Conservation (phyloP, 2,888 invertebrate species). For the Harpagoxenus sublaevis region DNA sequence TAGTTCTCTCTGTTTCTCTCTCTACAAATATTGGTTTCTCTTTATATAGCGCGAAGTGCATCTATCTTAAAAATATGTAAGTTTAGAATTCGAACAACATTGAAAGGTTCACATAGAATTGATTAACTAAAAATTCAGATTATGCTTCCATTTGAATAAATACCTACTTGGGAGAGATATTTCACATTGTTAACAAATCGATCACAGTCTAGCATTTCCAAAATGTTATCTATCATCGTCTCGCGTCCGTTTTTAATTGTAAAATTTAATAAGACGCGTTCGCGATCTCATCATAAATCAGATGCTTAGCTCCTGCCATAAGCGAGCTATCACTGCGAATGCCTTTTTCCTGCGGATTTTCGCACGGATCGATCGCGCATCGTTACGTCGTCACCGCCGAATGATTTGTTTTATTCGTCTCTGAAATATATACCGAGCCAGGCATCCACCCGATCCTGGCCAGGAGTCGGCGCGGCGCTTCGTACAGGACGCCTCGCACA, state of each 20-base stretch:
- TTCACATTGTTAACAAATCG: not conserved
- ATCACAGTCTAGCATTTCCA: not conserved
- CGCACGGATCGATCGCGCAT: constrained; percentile 63
- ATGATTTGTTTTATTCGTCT: constrained; percentile 75
- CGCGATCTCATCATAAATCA: constrained; percentile 11
- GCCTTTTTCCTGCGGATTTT: constrained; percentile 36
- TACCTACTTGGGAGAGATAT: not conserved
- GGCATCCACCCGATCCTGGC: constrained; percentile 59
- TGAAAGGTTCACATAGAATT: not conserved
- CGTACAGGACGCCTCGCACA: constrained; percentile 81
- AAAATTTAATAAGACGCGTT: not conserved
- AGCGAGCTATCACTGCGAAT: constrained; percentile 22
- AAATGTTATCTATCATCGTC: not conserved
- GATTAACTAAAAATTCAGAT: not conserved
- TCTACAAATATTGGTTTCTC: not conserved
- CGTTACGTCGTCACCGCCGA: constrained; percentile 66
- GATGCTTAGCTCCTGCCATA: constrained; percentile 6
- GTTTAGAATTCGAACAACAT: not conserved
- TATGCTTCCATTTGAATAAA: not conserved
- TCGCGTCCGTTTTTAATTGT: not conserved
- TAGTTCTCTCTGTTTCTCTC: not conserved
- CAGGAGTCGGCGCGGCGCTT: constrained; percentile 72
- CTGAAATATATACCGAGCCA: constrained; percentile 66
- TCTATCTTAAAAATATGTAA: not conserved
- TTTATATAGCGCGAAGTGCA: not conserved